Conservation (phyloP, 2,797 vertebrate genomes). For the Spinus olivaceus region DNA sequence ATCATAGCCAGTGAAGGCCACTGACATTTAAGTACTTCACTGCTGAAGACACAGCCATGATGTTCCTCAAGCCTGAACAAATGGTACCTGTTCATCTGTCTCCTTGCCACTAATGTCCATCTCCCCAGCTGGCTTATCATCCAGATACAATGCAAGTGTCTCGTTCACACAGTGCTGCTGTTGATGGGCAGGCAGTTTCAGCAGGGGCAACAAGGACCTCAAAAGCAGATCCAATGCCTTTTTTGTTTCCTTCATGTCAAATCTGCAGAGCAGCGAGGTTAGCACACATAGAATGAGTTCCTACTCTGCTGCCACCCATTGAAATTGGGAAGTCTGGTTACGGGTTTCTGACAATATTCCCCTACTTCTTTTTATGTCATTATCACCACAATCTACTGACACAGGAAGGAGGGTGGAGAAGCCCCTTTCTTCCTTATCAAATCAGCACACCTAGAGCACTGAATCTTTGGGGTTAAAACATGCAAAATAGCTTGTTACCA, state of each 20-base stretch:
- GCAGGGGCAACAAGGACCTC: not conserved
- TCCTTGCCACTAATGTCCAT: not conserved
- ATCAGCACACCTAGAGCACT: not conserved
- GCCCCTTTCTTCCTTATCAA: not conserved
- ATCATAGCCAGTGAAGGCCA: not conserved
- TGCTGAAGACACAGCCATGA: not conserved
- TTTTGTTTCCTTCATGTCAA: not conserved
- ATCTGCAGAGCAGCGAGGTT: not conserved
- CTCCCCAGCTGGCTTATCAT: not conserved
- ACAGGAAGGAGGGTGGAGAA: not conserved
- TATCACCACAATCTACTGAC: not conserved
- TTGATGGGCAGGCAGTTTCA: not conserved
- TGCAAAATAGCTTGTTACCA: not conserved
- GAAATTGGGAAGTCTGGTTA: not conserved
- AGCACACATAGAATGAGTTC: not conserved
- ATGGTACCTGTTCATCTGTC: not conserved
- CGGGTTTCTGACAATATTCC: not conserved
- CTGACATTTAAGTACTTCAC: not conserved
- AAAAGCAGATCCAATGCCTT: not conserved
- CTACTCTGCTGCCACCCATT: not conserved
- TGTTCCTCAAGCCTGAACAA: not conserved
- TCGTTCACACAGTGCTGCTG: not conserved
- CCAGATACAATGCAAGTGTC: not conserved
- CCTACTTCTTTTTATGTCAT: not conserved
- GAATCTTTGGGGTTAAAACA: not conserved